A percentile compares a stretch with the other conserved stretches of the same genome.
phyloP scores from a whole-genome alignment of 2,888 invertebrate genomes.

The Limenitis arthemis region DNA sequence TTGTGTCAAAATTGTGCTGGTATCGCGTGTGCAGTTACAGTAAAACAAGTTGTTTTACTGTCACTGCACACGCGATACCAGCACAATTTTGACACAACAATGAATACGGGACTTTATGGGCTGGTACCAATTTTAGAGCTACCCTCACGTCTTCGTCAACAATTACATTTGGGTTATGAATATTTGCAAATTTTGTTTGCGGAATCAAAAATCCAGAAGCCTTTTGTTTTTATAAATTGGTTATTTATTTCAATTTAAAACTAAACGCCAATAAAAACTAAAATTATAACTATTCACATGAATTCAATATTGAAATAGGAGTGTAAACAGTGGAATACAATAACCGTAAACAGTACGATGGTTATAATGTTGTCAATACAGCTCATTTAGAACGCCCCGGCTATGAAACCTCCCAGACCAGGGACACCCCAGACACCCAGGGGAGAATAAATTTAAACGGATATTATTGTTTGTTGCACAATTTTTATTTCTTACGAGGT shows the following conservation, averaged over 20 bases:
- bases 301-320: neutral
- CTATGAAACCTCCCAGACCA: neutral
- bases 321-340: neutral
- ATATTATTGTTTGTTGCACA: conserved; percentile 1
- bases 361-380: conserved; percentile 17
- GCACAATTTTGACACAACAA: conserved; percentile 1
- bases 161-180: neutral
- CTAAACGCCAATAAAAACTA: too few species aligned
- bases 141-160: neutral
- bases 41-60: conserved; percentile 9
- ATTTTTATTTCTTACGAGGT: neutral
- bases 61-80: conserved; percentile 11
- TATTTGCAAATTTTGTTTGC: neutral
- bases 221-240: too few species aligned
- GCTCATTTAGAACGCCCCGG: conserved; percentile 5
- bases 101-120: conserved; percentile 5
- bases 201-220: too few species aligned
- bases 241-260: too few species aligned
- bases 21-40: too few species aligned
- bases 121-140: conserved; percentile 1
- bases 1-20: too few species aligned
- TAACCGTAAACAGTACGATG: conserved; percentile 2
- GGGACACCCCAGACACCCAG: neutral
- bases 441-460: neutral
- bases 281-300: too few species aligned